Evolutionary conservation across 2,888 invertebrate genomes (phyloP), one percentile per base, ranked within the genome.

Genomic region (Amphipoea oculea): DNA sequence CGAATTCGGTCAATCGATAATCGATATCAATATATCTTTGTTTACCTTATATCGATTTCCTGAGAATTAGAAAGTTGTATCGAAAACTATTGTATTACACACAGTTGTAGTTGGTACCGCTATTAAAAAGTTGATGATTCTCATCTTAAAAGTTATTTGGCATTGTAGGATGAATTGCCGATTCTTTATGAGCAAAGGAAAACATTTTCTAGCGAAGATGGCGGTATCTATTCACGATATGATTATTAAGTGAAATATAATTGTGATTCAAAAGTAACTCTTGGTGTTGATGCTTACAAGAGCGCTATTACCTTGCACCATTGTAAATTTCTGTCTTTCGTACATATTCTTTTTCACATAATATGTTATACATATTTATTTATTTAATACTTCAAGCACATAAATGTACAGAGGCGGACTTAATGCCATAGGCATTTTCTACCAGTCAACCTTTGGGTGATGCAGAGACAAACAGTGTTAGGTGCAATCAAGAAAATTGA

Each of bases 11-110:
- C 74, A 88, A 84, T 85, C 79, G 84, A 86, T 88, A 90, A 87
- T 82, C 88, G 73, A 71, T 89, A 87, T 87, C 84, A 86, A 85
- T 88, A 85, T 89, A 89, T 89, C 87, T 88, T 88, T 91, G 90
- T 91, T 91, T 90, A 91, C 90, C 87, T 91, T 88, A 91, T 89
- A 91, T 89, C 85, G 87, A 85, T 89, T 87, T 90, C 82, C 76
- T 89, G 76, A 78, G 90, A 90, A 88, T 89, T 91, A 91, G 91
- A 91, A 91, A 91, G 91, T 89, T 81, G 72, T 75, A 75, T 85
- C 79, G 72, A 81, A 69, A 76, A 85, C 86, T 84, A 89, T 91
- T 89, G 90, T 91, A 79, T 87, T 88, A 84, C 74, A 75, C 29
- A 67, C 75, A 78, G 74, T 71, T 80, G 73, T 81, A 73, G 73